Base-by-base conservation (phyloP, 1,140 invertebrate species). In the Drosophila repleta region DNA sequence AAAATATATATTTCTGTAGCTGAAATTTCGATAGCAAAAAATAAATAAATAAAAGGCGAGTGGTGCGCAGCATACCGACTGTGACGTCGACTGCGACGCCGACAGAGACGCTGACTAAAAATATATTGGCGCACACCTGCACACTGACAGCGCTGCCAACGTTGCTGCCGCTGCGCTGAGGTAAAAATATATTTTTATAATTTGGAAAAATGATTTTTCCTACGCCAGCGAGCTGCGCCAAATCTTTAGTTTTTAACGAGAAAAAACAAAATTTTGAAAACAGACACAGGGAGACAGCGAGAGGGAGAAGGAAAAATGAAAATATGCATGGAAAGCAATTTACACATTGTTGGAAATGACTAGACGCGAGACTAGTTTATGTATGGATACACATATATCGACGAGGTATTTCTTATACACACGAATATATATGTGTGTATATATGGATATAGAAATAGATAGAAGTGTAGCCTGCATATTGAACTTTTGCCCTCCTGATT, bases 111-210 rank as follows among this genome's bases (percentile, higher is more conserved):
- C 24, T 35, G n/a, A 74, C 81, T 79, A 88, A 83, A 87, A 87
- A 87, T 88, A 88, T 70, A 83, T 82, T 56, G 69, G 45, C 75
- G 83, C 82, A 87, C 82, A 87, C 82, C 82, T 87, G 82, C 82
- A 83, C 63, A 56, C 17, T n/a, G 58, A 26, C 57, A 17, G 57
- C 66, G 55, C 71, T 63, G 63, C 6, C 29, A 29, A 53, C 69
- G 65, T 51, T 35, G 21, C 20, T 15, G 70, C 57, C 17, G 43
- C 39, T 55, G 39, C 55, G 83, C 68, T 88, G 82, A 87, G 82
- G 82, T 87, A 87, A 88, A 87, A 87, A 87, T 88, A 13, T 87
- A 87, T 87, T 87, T 87, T 87, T 87, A 73, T 83, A 87, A 87
- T 87, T 88, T 87, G 83, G 82, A 87, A 87, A 83, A 80, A 80